A percentile compares a stretch with the other conserved stretches of the same genome.
Evolutionary conservation across 2,888 invertebrate species (phyloP).

Genomic region (Erebia palarica): DNA sequence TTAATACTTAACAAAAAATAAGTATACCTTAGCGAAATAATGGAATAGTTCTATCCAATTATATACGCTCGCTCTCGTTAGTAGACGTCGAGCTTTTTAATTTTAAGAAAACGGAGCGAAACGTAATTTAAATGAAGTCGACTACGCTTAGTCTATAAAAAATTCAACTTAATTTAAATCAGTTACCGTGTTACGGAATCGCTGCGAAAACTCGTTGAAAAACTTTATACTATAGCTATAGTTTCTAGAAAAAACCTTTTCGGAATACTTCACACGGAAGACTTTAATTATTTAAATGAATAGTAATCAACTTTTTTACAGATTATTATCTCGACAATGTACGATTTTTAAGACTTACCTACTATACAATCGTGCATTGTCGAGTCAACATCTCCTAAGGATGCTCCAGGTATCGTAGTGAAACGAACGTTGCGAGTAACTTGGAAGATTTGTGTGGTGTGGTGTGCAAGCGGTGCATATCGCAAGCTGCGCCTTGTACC

Average conservation of each 20-base stretch:
- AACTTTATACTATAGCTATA: constrained; percentile 4
- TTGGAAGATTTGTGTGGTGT: too few relatives aligned
- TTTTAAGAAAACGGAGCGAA: constrained; percentile 58
- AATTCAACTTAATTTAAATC: constrained; percentile 13
- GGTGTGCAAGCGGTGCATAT: too few relatives aligned
- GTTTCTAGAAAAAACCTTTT: background rate
- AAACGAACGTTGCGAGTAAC: too few relatives aligned
- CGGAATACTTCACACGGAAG: constrained; percentile 5
- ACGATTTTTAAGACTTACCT: too few relatives aligned
- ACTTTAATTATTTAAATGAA: constrained; percentile 10
- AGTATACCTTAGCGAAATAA: background rate
- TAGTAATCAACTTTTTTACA: background rate
- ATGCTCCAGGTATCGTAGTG: too few relatives aligned
- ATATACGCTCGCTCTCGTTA: constrained; percentile 59
- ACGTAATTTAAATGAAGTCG: constrained; percentile 41
- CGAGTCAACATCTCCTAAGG: too few relatives aligned
- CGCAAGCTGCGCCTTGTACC: too few relatives aligned
- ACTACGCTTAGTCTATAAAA: constrained; percentile 28
- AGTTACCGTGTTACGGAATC: constrained; percentile 17
- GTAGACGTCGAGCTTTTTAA: constrained; percentile 62
- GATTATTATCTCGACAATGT: too few relatives aligned
- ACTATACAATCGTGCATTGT: too few relatives aligned
- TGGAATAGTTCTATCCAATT: constrained; percentile 6
- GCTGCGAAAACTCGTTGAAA: constrained; percentile 9
- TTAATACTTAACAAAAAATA: background rate